Base-by-base conservation (phyloP, 2,888 invertebrate species). In the Diplazon laetatorius region DNA sequence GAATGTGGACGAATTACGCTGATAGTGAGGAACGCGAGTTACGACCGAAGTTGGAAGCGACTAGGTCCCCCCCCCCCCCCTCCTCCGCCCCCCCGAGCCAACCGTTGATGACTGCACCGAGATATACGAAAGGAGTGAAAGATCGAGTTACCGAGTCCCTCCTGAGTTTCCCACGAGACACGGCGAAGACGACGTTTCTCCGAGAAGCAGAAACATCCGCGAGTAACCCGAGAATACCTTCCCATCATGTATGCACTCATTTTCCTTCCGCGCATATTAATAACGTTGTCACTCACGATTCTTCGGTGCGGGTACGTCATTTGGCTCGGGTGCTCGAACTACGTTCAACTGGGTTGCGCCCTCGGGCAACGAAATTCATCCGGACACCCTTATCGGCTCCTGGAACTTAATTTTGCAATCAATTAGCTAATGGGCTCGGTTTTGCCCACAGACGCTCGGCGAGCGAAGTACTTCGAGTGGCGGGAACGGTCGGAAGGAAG, bases 391-490 rank as follows among this genome's bases (percentile, higher is more conserved):
- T 25, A 16, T 35, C 9, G 35, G 37, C 68, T 22, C n/a, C 46
- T n/a, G 48, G 25, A 37, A 44, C 52, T 70, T 46, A 18, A 20
- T 44, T 52, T 55, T 16, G 50, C 60, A 59, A 76, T 76, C 76
- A 76, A 76, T 76, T 76, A 76, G 76, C 76, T 71, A 71, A 76
- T 76, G 71, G 71, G 52, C 5, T 25, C 16, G 60, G 65, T 71
- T 60, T 44, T 14, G 25, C 5, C 52, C 37, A 4, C 35, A 60
- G 66, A 65, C 70, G 18, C 14, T 16, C 12, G 16, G 57, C n/a
- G n/a, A n/a, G 22, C 18, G 18, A 52, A n/a, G 20, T 37, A 22
- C 10, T 22, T 12, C 16, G 44, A 20, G 42, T 22, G 9, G 10
- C n/a, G 39, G 18, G 42, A 50, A 16, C n/a, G n/a, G n/a, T n/a